These are phyloP conservation scores for Chanos chanos DNA, from an alignment of 2,797 vertebrate species.

Conservation along the genomic window DNA sequence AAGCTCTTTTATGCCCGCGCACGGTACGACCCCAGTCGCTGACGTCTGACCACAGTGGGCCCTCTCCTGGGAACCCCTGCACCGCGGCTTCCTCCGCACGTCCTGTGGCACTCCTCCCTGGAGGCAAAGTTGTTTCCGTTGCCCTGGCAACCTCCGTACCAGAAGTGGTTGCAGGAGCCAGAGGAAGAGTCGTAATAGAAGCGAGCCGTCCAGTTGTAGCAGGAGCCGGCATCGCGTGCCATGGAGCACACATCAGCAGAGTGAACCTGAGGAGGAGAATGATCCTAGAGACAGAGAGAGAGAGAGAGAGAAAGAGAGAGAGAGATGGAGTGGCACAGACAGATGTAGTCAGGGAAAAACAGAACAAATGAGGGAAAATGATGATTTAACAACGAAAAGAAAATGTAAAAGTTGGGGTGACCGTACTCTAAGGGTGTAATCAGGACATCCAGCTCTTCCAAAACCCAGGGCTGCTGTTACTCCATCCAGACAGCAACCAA, in stretches of 20 bases:
- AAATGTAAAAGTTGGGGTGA: no score
- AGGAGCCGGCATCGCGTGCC: constrained; percentile 79
- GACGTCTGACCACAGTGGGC: neutral
- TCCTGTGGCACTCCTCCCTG: constrained; percentile 74
- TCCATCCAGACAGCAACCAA: constrained; percentile 86
- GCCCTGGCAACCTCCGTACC: constrained; percentile 87
- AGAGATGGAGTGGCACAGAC: neutral
- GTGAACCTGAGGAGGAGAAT: constrained; percentile 19
- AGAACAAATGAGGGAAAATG: neutral
- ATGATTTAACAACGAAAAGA: neutral
- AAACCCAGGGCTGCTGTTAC: constrained; percentile 75
- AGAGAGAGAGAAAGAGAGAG: neutral
- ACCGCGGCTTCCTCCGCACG: constrained; percentile 56
- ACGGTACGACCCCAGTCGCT: constrained; percentile 41
- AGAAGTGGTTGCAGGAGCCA: constrained; percentile 83
- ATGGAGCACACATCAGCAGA: constrained; percentile 68
- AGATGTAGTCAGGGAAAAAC: neutral
- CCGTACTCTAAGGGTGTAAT: constrained; percentile 49
- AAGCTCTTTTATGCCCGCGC: neutral
- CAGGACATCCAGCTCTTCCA: constrained; percentile 73
- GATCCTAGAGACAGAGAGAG: constrained; percentile 9
- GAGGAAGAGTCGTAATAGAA: constrained; percentile 76
- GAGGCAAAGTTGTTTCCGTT: constrained; percentile 86
- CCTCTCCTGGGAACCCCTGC: constrained; percentile 35
- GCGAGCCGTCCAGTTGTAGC: constrained; percentile 76